Evolutionary conservation across 2,888 invertebrate species (phyloP).

Genomic region (Erynnis tages): DNA sequence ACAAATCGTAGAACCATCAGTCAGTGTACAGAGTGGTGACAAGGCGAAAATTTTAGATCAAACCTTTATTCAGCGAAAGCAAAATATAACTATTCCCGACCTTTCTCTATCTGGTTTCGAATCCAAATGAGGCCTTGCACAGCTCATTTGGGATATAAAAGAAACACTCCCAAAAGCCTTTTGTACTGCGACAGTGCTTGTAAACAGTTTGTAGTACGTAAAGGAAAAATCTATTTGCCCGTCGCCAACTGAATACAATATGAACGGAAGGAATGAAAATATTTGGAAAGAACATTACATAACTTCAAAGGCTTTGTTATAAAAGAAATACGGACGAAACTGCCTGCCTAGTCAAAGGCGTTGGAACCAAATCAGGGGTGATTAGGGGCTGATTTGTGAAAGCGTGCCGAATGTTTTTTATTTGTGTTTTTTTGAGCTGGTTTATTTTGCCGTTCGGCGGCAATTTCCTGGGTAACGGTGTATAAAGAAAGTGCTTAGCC

Average conservation of each 20-base stretch:
- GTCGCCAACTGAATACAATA: conserved; percentile 1
- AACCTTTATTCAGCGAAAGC: too few relatives aligned
- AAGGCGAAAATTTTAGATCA: too few relatives aligned
- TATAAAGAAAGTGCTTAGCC: too few relatives aligned
- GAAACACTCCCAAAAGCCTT: too few relatives aligned
- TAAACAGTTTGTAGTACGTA: neutral
- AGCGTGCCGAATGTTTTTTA: neutral
- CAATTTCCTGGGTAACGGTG: neutral
- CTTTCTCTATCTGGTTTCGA: too few relatives aligned
- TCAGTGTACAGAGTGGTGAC: too few relatives aligned
- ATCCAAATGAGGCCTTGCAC: too few relatives aligned
- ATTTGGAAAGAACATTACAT: conserved; percentile 8
- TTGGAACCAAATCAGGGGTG: conserved; percentile 9
- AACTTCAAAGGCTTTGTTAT: conserved; percentile 23
- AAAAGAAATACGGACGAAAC: conserved; percentile 12
- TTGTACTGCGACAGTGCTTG: neutral
- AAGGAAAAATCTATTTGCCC: conserved; percentile 4
- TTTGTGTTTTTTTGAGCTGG: neutral
- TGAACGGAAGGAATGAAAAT: conserved; percentile 7
- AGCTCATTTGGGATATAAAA: too few relatives aligned
- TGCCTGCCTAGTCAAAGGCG: conserved; percentile 12
- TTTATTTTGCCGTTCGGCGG: too few relatives aligned
- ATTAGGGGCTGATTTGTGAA: conserved; percentile 21
- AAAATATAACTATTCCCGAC: too few relatives aligned
- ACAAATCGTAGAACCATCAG: too few relatives aligned